Conservation (phyloP, 2,888 invertebrate species). For the Zootermopsis nevadensis region DNA sequence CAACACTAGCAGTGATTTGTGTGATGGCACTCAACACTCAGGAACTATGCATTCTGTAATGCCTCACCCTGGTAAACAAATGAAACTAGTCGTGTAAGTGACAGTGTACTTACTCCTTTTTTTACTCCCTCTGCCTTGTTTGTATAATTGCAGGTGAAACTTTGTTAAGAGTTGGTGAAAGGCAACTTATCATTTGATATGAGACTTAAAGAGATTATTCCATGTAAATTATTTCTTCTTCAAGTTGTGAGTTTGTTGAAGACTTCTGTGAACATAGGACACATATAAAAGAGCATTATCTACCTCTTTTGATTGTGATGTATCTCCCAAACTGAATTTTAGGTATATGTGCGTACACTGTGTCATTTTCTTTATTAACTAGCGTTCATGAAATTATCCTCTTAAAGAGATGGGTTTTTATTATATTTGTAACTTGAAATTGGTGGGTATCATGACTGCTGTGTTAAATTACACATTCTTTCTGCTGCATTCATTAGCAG, state of each 20-base stretch:
- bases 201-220: background rate
- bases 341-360: conserved; percentile 13
- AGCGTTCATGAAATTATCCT: background rate
- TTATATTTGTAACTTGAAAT: conserved; percentile 7
- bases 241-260: background rate
- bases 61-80: conserved; percentile 8
- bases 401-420: conserved; percentile 22
- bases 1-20: background rate
- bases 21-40: background rate
- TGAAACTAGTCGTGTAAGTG: conserved; percentile 49
- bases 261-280: background rate
- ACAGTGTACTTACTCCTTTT: conserved; percentile 47
- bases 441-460: conserved; percentile 23
- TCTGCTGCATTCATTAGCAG: background rate
- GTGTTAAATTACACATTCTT: background rate
- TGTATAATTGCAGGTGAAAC: conserved; percentile 7
- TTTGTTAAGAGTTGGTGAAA: background rate
- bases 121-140: background rate
- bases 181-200: background rate
- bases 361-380: conserved; percentile 7
- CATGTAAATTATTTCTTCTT: background rate
- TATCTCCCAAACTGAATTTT: conserved; percentile 30
- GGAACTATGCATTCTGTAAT: background rate
- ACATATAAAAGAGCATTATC: conserved; percentile 28
- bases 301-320: conserved; percentile 39